Evolutionary conservation across 2,888 invertebrate genomes (phyloP).

Genomic region (Tetropium fuscum): DNA sequence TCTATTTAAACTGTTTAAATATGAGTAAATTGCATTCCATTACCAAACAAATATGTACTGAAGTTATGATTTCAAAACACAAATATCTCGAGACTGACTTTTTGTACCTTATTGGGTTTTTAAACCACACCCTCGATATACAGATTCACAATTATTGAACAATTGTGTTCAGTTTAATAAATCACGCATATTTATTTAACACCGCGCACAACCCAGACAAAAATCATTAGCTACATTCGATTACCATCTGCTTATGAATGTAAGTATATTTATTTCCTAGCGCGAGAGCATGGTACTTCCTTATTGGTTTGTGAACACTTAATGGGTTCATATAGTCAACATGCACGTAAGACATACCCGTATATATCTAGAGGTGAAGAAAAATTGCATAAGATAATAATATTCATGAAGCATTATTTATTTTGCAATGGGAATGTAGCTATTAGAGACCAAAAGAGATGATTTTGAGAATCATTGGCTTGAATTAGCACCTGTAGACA

Average conservation of each 20-base stretch:
- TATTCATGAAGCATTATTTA: too few relatives aligned
- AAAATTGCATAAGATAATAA: too few relatives aligned
- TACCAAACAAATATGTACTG: neutral
- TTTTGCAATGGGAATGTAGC: too few relatives aligned
- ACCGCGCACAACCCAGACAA: neutral
- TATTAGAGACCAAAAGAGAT: too few relatives aligned
- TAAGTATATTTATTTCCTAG: too few relatives aligned
- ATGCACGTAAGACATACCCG: constrained; percentile 6
- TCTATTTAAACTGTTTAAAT: neutral
- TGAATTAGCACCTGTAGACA: too few relatives aligned
- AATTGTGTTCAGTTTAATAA: constrained; percentile 4
- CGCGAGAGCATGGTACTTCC: constrained; percentile 20
- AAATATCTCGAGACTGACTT: constrained; percentile 2
- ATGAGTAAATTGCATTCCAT: neutral
- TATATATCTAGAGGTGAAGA: too few relatives aligned
- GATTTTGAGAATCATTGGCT: too few relatives aligned
- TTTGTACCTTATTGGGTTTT: constrained; percentile 1
- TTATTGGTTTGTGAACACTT: constrained; percentile 22
- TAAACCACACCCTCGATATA: neutral
- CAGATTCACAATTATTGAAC: too few relatives aligned
- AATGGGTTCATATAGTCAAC: constrained; percentile 14
- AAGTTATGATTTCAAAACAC: neutral
- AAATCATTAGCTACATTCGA: constrained; percentile 20
- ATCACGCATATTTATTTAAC: constrained; percentile 11
- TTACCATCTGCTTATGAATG: constrained; percentile 16